Evolutionary conservation across 2,888 invertebrate genomes (phyloP).

Genomic region (Pseudolycoriella hygida): DNA sequence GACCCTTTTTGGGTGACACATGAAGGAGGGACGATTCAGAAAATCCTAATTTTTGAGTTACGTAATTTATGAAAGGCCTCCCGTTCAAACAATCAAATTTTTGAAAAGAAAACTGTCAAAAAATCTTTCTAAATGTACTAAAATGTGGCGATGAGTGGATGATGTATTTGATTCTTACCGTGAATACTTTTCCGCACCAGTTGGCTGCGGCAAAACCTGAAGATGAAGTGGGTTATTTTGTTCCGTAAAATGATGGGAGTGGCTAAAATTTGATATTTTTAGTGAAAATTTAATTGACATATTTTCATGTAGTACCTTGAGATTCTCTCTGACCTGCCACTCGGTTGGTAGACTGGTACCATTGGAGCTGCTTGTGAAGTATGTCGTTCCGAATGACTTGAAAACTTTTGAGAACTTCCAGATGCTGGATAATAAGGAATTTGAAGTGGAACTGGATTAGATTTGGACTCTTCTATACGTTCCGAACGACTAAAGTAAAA

Average conservation of each 20-base stretch:
- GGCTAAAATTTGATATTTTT: too few relatives aligned
- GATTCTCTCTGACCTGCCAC: background rate
- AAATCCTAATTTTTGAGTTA: too few relatives aligned
- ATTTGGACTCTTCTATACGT: conserved; percentile 7
- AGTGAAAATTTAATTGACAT: too few relatives aligned
- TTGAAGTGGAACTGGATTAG: conserved; percentile 8
- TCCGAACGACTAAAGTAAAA: conserved; percentile 6
- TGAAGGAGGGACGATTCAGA: too few relatives aligned
- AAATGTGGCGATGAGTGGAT: too few relatives aligned
- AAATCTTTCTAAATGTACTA: too few relatives aligned
- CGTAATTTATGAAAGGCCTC: too few relatives aligned
- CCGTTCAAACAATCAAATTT: too few relatives aligned
- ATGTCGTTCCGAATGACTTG: conserved; percentile 8
- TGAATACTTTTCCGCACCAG: background rate
- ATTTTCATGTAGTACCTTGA: background rate
- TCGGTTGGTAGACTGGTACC: background rate
- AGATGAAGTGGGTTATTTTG: background rate
- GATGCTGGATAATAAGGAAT: conserved; percentile 3
- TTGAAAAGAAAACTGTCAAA: too few relatives aligned
- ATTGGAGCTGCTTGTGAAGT: background rate
- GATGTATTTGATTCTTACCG: too few relatives aligned
- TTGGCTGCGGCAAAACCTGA: background rate
- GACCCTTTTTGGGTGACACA: too few relatives aligned
- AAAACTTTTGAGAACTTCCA: conserved; percentile 8
- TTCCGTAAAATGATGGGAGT: too few relatives aligned